Evolutionary conservation across 2,888 invertebrate species (phyloP).

Genomic region (Oconnorella tubifera): DNA sequence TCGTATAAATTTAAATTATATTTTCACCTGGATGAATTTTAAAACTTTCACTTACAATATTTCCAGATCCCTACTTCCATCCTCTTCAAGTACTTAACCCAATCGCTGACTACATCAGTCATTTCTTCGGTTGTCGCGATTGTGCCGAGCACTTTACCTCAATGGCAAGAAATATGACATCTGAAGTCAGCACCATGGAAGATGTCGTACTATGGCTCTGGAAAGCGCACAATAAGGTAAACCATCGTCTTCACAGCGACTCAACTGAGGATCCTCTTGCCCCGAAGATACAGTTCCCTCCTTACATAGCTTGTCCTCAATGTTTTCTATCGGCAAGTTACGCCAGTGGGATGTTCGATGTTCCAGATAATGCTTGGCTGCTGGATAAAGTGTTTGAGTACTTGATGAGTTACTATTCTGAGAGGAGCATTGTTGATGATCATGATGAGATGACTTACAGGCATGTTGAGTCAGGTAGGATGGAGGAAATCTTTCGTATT

Average conservation of each 20-base stretch:
- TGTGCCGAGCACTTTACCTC: conserved; percentile 83
- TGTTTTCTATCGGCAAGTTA: conserved; percentile 38
- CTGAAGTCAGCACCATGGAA: conserved; percentile 41
- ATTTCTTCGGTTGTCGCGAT: conserved; percentile 89
- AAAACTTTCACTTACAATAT: no score
- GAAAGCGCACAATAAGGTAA: conserved; percentile 85
- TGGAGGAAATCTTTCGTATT: no score
- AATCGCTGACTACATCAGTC: conserved; percentile 80
- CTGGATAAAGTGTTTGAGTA: conserved; percentile 15
- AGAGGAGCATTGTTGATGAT: conserved; percentile 5
- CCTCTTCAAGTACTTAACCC: conserved; percentile 67
- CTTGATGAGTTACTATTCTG: conserved; percentile 16
- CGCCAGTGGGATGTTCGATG: not conserved
- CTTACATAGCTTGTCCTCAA: conserved; percentile 64
- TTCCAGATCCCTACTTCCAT: conserved; percentile 18
- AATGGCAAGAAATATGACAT: conserved; percentile 71
- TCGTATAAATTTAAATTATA: no score
- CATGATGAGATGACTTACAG: conserved; percentile 1
- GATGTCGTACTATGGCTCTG: conserved; percentile 79
- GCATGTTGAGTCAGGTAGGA: no score
- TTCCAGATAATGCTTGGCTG: conserved; percentile 4
- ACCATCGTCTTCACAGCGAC: conserved; percentile 79
- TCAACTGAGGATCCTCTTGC: conserved; percentile 80
- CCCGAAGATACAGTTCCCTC: conserved; percentile 86
- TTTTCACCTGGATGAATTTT: no score